A percentile compares a stretch with the other conserved stretches of the same genome.
Conservation (phyloP, 1,140 invertebrate species). For the Listronotus oregonensis region DNA sequence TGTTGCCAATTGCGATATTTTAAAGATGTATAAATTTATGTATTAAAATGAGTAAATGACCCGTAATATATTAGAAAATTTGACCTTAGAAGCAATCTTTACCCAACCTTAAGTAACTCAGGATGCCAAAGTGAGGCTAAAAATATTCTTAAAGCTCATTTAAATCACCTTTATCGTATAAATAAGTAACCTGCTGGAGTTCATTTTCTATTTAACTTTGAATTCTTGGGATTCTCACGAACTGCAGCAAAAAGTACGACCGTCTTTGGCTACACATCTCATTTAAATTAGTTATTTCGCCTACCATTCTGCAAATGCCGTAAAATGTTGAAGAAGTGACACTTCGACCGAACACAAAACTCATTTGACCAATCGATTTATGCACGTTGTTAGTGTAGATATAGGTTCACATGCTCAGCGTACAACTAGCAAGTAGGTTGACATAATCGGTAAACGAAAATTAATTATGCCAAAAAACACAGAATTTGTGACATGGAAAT, state of each 20-base stretch:
- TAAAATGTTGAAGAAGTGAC: constrained; percentile 21
- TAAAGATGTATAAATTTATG: no score
- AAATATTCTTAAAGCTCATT: constrained; percentile 20
- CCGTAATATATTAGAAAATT: constrained; percentile 1
- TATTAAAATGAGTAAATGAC: no score
- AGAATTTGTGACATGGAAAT: no score
- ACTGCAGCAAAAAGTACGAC: constrained; percentile 10
- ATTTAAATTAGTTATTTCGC: constrained; percentile 35
- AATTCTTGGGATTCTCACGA: constrained; percentile 27
- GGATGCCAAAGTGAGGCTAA: constrained; percentile 11
- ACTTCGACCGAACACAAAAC: constrained; percentile 25
- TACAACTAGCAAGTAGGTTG: no score
- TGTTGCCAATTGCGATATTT: no score
- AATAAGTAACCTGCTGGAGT: constrained; percentile 20
- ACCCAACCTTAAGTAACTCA: constrained; percentile 1
- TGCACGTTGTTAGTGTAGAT: constrained; percentile 8
- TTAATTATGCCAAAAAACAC: no score
- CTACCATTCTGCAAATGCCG: constrained; percentile 25
- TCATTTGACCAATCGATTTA: constrained; percentile 30
- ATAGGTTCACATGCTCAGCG: no score
- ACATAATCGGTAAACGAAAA: no score
- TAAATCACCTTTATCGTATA: constrained; percentile 26
- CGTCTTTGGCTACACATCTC: constrained; percentile 23
- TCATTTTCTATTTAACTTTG: constrained; percentile 23
- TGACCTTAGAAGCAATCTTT: background rate